phyloP scores from a whole-genome alignment of 2,888 invertebrate species.

The Nineta flava region DNA sequence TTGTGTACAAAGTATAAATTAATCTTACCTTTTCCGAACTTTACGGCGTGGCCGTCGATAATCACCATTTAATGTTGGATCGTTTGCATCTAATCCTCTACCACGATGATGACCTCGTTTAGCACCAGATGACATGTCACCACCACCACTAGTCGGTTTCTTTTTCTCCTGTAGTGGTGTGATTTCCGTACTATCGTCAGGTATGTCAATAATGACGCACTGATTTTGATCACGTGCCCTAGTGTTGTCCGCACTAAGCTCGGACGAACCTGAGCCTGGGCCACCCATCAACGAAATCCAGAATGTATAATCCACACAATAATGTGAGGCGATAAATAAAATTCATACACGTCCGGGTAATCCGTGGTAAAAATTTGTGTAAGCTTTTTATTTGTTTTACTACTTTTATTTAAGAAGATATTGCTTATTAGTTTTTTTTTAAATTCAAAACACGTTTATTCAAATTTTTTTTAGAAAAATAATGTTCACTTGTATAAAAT shows the following conservation, averaged over 20 bases:
- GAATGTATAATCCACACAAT: neutral
- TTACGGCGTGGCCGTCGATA: constrained; percentile 6
- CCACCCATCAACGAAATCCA: constrained; percentile 7
- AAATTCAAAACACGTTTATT: no score
- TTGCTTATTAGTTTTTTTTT: no score
- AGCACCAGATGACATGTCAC: neutral
- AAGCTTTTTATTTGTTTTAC: no score
- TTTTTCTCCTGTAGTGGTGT: neutral
- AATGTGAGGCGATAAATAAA: neutral
- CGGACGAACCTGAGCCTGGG: constrained; percentile 8
- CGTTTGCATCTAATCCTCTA: constrained; percentile 4
- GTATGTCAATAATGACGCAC: constrained; percentile 6
- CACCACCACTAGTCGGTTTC: neutral
- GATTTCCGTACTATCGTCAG: constrained; percentile 2
- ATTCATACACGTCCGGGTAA: neutral
- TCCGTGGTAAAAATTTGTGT: no score
- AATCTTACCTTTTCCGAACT: constrained; percentile 6
- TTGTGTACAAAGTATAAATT: no score
- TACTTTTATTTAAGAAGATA: no score
- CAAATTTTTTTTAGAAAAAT: no score
- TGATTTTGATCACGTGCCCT: constrained; percentile 1
- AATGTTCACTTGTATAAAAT: no score
- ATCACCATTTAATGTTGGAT: constrained; percentile 4
- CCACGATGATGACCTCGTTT: neutral
- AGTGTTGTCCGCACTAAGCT: constrained; percentile 7